phyloP scores from a whole-genome alignment of 2,797 vertebrate species.

The Squalus acanthias region DNA sequence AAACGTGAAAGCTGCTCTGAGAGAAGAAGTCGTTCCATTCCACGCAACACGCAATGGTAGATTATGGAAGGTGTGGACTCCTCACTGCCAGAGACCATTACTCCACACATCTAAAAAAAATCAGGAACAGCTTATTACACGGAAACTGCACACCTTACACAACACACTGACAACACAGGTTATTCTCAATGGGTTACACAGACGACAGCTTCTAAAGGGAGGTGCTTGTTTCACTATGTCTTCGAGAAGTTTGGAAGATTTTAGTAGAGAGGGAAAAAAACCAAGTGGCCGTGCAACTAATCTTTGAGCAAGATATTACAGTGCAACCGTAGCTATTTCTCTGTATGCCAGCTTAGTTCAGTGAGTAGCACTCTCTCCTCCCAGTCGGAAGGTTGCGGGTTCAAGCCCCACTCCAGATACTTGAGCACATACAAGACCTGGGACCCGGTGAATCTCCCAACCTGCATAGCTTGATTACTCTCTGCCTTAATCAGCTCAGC shows the following conservation, averaged over 20 bases:
- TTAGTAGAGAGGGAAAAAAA: not conserved
- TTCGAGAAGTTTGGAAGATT: not conserved
- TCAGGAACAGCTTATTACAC: not conserved
- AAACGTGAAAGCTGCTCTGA: constrained; percentile 90
- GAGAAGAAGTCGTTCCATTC: constrained; percentile 87
- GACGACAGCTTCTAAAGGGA: not conserved
- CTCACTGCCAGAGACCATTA: constrained; percentile 89
- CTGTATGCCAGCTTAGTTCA: not conserved
- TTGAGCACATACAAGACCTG: too few species aligned
- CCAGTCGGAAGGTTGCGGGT: not conserved
- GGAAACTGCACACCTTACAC: not conserved
- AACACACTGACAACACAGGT: not conserved
- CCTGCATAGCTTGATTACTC: not conserved
- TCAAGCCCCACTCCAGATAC: not conserved
- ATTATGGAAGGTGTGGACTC: constrained; percentile 86
- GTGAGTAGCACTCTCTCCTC: not conserved
- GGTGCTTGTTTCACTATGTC: not conserved
- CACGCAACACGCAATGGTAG: constrained; percentile 89
- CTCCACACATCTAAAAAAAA: constrained; percentile 74
- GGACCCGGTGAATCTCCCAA: not conserved
- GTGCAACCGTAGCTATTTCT: not conserved
- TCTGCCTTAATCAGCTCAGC: not conserved
- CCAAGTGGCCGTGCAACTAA: not conserved
- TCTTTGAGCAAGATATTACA: not conserved
- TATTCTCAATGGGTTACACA: not conserved